These are phyloP conservation scores for Corythaixoides concolor DNA, from an alignment of 2,113 vertebrate species.

Conservation along the genomic window DNA sequence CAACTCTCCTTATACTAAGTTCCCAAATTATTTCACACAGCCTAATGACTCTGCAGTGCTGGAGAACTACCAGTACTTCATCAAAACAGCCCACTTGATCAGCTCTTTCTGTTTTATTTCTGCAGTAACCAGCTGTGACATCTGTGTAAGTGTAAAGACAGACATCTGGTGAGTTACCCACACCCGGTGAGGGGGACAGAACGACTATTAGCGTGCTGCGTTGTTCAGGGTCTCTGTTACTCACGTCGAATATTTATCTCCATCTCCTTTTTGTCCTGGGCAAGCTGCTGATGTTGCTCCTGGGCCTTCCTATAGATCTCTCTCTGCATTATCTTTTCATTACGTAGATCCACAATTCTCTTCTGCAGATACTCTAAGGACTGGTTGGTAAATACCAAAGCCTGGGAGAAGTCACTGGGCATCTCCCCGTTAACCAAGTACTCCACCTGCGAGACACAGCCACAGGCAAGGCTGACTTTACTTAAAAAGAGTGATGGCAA, in stretches of 20 bases:
- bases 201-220: background rate
- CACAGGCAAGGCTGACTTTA: background rate
- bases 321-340: conserved; percentile 80
- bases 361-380: conserved; percentile 77
- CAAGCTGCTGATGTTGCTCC: conserved; percentile 79
- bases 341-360: conserved; percentile 77
- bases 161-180: background rate
- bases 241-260: conserved; percentile 75
- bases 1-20: background rate
- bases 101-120: background rate
- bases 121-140: background rate
- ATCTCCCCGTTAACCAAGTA: conserved; percentile 72
- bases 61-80: background rate
- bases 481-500: background rate
- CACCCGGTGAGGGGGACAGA: background rate
- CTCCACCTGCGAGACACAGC: conserved; percentile 78
- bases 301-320: conserved; percentile 75
- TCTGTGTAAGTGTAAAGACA: background rate
- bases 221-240: background rate
- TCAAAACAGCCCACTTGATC: background rate
- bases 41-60: background rate
- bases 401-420: conserved; percentile 76
- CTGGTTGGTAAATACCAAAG: conserved; percentile 79
- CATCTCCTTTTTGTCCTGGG: conserved; percentile 81
- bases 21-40: background rate